phyloP scores from a whole-genome alignment of 2,888 invertebrate species.

The Zygothrica quintamaculata region DNA sequence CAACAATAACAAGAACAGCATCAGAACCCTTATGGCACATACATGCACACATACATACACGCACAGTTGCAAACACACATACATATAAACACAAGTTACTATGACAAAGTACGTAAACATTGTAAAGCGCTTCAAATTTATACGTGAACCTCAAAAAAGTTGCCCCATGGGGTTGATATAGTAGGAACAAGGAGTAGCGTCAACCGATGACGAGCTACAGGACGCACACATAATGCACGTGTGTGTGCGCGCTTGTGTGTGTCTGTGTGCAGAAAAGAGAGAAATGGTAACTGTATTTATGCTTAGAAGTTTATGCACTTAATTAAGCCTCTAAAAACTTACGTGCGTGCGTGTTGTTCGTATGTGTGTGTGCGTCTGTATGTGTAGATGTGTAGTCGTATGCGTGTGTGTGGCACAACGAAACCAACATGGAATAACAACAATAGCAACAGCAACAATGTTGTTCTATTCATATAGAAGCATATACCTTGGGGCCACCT shows the following conservation, averaged over 20 bases:
- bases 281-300: constrained; percentile 51
- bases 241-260: neutral
- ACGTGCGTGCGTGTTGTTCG: constrained; percentile 25
- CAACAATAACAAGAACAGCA: constrained; percentile 5
- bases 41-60: constrained; percentile 1
- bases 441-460: constrained; percentile 35
- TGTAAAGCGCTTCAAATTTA: constrained; percentile 72
- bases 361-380: constrained; percentile 1
- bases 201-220: constrained; percentile 50
- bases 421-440: constrained; percentile 17
- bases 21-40: neutral
- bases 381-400: too few relatives aligned
- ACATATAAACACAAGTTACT: constrained; percentile 34
- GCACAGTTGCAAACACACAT: constrained; percentile 1
- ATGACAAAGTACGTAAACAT: constrained; percentile 72
- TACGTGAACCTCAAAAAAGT: constrained; percentile 62
- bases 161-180: constrained; percentile 36
- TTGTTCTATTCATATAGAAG: constrained; percentile 19
- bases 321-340: constrained; percentile 71
- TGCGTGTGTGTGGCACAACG: constrained; percentile 2
- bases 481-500: constrained; percentile 26
- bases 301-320: constrained; percentile 74
- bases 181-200: constrained; percentile 35
- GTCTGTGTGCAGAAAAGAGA: constrained; percentile 1
- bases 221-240: constrained; percentile 23